Conservation (phyloP, 2,797 vertebrate genomes). For the Ctenosaura bakeri region DNA sequence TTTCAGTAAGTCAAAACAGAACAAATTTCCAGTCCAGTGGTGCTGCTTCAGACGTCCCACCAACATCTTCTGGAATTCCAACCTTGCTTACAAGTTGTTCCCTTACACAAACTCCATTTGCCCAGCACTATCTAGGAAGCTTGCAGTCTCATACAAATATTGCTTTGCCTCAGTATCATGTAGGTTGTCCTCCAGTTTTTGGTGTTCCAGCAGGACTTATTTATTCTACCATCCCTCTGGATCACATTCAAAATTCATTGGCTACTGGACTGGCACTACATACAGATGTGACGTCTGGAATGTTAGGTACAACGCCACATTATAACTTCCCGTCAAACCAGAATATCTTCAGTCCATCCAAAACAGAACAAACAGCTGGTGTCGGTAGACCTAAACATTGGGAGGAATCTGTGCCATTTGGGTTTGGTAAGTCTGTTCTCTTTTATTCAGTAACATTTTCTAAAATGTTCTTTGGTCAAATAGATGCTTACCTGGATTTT, state of each 20-base stretch:
- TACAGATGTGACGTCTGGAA: constrained; percentile 71
- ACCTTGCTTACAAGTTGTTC: constrained; percentile 77
- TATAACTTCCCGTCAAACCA: constrained; percentile 77
- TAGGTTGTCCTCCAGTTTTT: constrained; percentile 73
- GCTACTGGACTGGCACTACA: constrained; percentile 74
- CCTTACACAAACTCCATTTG: constrained; percentile 78
- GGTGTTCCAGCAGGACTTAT: constrained; percentile 73
- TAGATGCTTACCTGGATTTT: not conserved
- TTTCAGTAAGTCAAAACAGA: constrained; percentile 69
- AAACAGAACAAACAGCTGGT: constrained; percentile 73
- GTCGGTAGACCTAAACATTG: constrained; percentile 73
- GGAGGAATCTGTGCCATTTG: constrained; percentile 77
- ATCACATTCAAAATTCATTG: constrained; percentile 74
- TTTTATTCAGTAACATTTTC: not conserved
- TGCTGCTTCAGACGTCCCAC: constrained; percentile 64
- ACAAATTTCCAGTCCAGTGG: constrained; percentile 76
- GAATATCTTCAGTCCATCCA: constrained; percentile 78
- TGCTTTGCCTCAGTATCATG: constrained; percentile 77
- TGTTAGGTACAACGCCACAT: constrained; percentile 73
- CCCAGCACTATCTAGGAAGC: constrained; percentile 82
- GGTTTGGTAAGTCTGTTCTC: constrained; percentile 80
- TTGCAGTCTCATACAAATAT: constrained; percentile 65
- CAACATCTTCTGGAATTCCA: constrained; percentile 77
- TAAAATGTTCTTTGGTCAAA: not conserved
- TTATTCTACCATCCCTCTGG: constrained; percentile 69